Evolutionary conservation across 2,888 invertebrate genomes (phyloP), one percentile per base, ranked within the genome.

Genomic region (Gasteruption jaculator): DNA sequence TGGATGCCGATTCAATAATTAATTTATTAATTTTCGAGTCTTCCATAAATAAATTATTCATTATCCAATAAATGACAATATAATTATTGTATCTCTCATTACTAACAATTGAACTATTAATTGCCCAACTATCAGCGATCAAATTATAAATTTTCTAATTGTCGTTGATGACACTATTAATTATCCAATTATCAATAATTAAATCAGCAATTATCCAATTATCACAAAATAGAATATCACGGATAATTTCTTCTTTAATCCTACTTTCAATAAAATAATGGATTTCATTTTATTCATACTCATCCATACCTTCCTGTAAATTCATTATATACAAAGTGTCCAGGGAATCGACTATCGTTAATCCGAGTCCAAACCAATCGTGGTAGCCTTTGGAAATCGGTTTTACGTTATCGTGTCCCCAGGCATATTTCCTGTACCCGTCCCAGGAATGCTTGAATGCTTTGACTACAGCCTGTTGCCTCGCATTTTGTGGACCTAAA

Each of bases 261-360:
- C n/a, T n/a, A n/a, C n/a, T n/a, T n/a, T n/a, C n/a, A n/a, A n/a
- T n/a, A n/a, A n/a, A n/a, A n/a, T n/a, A n/a, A n/a, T n/a, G n/a
- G n/a, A 33, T 27, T 47, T 38, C 36, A 7, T 20, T 16, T 37
- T 21, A 15, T 29, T 33, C 43, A 39, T 26, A 25, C 16, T 36
- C 25, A 43, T 20, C 45, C 58, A 50, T 65, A 90, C 91, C 95
- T 75, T 91, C 83, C 60, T 83, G 82, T 41, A 99, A 75, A 38
- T 90, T 91, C 96, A 97, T 96, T 44, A 99, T 92, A 57, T 88
- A 90, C 63, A 96, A 84, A 0, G 97, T 97, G 67, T 99, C 99
- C 49, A 99, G 72, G 0, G 91, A 83, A 74, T 99, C 99, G 0
- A 99, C 83, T 51, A 99, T 87, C 1, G 94, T 94, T n/a, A 99